Conservation (phyloP, 2,797 vertebrate species). For the Gallirallus australis region DNA sequence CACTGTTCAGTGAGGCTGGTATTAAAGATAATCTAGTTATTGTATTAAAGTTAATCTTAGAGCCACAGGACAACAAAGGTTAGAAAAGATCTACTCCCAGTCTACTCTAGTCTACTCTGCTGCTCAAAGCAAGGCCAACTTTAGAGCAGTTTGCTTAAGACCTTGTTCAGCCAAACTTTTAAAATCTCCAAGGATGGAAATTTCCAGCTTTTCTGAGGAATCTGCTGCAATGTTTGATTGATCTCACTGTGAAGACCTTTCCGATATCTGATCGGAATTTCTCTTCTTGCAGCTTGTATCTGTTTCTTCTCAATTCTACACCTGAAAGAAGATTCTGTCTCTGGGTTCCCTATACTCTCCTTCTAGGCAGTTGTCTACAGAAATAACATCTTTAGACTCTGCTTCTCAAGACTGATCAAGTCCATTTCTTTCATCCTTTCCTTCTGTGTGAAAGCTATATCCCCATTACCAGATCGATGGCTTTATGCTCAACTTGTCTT, state of each 20-base stretch:
- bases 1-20: not conserved
- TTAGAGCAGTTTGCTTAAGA: not conserved
- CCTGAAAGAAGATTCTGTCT: not conserved
- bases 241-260: not conserved
- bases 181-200: not conserved
- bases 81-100: not conserved
- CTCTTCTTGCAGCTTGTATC: not conserved
- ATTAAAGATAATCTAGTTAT: not conserved
- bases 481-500: not conserved
- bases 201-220: not conserved
- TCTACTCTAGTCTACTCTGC: not conserved
- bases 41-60: not conserved
- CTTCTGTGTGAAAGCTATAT: not conserved
- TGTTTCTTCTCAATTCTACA: not conserved
- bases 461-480: not conserved
- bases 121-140: not conserved
- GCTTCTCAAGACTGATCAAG: not conserved
- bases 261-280: not conserved
- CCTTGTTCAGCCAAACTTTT: not conserved
- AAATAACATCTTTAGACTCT: not conserved
- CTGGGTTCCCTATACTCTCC: not conserved
- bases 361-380: not conserved
- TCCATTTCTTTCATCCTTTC: not conserved
- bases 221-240: not conserved
- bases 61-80: not conserved